Base-by-base conservation (phyloP, 2,113 vertebrate genomes). In the Chloropsis cyanopogon region DNA sequence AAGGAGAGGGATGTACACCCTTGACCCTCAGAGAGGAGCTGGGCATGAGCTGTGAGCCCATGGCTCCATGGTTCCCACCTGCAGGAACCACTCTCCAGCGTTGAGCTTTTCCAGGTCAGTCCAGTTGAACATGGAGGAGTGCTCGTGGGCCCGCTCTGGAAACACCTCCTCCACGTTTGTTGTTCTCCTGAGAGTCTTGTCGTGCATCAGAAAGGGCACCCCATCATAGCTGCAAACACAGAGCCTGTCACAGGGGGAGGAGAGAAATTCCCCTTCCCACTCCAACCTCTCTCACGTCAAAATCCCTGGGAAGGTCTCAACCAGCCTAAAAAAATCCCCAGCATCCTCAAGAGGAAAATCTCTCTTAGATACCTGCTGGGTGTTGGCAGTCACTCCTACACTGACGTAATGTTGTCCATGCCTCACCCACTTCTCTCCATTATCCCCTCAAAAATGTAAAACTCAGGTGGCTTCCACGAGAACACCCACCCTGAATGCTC, bases 121-220 rank as follows among this genome's bases (percentile, higher is more conserved):
- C 99, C 99, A 99, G 98, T 99, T 99, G 97, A 99, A 98, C 97
- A 98, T 98, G 69, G 98, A 98, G 70, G 98, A 98, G 2, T 98
- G 99, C 6, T 98, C 93, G 0, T 92, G 81, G 83, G 98, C 98
- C 9, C 98, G 89, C 86, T 96, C 92, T 3, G 99, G 99, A 42
- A 99, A 99, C 37, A 98, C 82, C 50, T 97, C 97, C 25, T 97
- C 97, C 71, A 99, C 98, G 0, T 99, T 98, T 7, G 99, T 99
- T 47, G 99, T 99, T 56, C 99, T 97, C 80, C 98, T 98, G 90
- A 99, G 95, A 0, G 98, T 99, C 71, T 76, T 66, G 61, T 99
- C 99, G 0, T 99, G 98, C 98, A 99, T 98, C 31, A 99, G 98
- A 80, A 99, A 99, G 1, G 99, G 99, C 52, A 99, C 98, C 1